Conservation (phyloP, 2,797 vertebrate genomes). For the Chromobotia macracanthus region DNA sequence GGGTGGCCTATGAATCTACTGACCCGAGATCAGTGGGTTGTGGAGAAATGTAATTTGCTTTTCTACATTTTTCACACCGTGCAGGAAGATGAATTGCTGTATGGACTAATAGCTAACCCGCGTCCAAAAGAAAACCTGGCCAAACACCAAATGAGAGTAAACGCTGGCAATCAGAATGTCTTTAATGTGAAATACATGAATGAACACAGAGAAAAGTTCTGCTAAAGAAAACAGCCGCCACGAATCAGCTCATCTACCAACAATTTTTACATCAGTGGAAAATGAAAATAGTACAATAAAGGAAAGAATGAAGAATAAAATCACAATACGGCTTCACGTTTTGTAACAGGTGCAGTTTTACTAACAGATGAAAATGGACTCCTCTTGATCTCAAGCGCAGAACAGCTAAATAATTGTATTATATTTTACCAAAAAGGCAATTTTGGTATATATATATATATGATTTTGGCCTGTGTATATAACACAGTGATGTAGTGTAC, state of each 20-base stretch:
- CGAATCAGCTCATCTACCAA: too few relatives aligned
- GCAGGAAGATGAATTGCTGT: constrained; percentile 15
- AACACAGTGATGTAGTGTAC: too few relatives aligned
- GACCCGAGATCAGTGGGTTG: neutral
- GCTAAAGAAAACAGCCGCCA: neutral
- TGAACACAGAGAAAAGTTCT: neutral
- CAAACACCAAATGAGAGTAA: neutral
- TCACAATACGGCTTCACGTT: neutral
- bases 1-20: neutral
- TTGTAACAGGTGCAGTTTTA: too few relatives aligned
- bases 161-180: neutral
- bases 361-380: too few relatives aligned
- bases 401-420: too few relatives aligned
- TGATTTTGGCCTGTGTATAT: too few relatives aligned
- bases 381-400: too few relatives aligned
- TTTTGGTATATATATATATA: too few relatives aligned
- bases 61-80: neutral
- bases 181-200: neutral
- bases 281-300: too few relatives aligned
- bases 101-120: neutral
- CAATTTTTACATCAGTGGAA: too few relatives aligned
- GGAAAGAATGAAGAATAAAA: too few relatives aligned
- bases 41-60: neutral
- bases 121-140: neutral
- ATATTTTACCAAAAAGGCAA: too few relatives aligned